Evolutionary conservation across 2,113 vertebrate genomes (phyloP).

Genomic region (Elanus axillaris): DNA sequence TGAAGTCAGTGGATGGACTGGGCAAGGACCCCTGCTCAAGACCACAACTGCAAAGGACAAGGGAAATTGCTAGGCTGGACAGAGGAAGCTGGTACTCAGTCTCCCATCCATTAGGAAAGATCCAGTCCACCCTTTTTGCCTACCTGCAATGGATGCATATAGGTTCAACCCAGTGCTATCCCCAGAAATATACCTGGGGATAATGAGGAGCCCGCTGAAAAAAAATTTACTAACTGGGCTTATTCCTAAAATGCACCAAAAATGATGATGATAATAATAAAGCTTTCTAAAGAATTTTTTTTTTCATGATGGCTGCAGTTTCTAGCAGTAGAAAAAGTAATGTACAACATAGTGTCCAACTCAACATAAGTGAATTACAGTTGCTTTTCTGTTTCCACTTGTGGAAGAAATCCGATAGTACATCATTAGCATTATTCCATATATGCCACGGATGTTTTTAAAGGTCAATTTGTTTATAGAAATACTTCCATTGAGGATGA

Average conservation of each 20-base stretch:
- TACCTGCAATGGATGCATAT: neutral
- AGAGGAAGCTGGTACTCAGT: neutral
- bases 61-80: neutral
- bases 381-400: conserved; percentile 10
- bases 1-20: neutral
- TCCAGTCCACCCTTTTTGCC: neutral
- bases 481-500: conserved; percentile 39
- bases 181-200: neutral
- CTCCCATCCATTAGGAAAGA: neutral
- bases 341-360: neutral
- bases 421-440: conserved; percentile 33
- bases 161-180: neutral
- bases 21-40: neutral
- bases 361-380: neutral
- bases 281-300: neutral
- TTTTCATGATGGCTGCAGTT: neutral
- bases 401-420: conserved; percentile 16
- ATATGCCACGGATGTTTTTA: neutral
- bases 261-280: neutral
- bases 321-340: neutral
- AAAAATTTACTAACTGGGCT: neutral
- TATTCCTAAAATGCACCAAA: neutral
- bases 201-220: neutral
- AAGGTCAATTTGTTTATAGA: conserved; percentile 53
- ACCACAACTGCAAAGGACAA: neutral